These are phyloP conservation scores for Patiria miniata DNA, from an alignment of 35 echinoderm and acorn worm species.

Conservation along the genomic window DNA sequence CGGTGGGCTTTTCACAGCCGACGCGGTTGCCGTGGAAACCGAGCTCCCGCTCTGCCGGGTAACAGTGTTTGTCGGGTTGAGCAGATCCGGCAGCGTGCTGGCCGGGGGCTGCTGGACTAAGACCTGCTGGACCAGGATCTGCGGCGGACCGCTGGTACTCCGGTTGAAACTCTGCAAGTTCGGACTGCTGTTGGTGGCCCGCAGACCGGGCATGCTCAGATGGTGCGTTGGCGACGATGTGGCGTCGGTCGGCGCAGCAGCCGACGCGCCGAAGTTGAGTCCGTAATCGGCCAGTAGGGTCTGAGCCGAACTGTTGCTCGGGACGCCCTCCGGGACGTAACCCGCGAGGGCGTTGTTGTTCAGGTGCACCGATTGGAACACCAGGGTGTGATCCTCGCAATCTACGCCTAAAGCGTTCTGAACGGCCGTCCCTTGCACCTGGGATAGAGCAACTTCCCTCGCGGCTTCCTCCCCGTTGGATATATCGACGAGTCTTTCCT, in stretches of 20 bases:
- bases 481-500: neutral
- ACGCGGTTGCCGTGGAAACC: neutral
- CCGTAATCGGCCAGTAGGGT: slow-evolving; percentile 16
- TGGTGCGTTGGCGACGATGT: neutral
- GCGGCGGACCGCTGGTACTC: neutral
- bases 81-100: slow-evolving; percentile 1
- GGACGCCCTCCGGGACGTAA: neutral
- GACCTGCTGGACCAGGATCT: neutral
- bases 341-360: neutral
- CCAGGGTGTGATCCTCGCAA: slow-evolving; percentile 1
- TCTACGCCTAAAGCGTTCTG: neutral
- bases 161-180: neutral
- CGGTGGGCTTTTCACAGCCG: neutral
- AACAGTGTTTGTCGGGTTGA: neutral
- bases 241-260: neutral
- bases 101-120: slow-evolving; percentile 2
- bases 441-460: neutral
- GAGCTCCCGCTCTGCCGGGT: neutral
- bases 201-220: neutral
- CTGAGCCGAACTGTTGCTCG: neutral
- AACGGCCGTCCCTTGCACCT: neutral
- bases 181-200: neutral
- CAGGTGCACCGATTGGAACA: neutral
- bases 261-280: neutral
- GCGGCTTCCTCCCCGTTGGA: neutral